Evolutionary conservation across 2,797 vertebrate species (phyloP).

Genomic region (Acrocephalus scirpaceus): DNA sequence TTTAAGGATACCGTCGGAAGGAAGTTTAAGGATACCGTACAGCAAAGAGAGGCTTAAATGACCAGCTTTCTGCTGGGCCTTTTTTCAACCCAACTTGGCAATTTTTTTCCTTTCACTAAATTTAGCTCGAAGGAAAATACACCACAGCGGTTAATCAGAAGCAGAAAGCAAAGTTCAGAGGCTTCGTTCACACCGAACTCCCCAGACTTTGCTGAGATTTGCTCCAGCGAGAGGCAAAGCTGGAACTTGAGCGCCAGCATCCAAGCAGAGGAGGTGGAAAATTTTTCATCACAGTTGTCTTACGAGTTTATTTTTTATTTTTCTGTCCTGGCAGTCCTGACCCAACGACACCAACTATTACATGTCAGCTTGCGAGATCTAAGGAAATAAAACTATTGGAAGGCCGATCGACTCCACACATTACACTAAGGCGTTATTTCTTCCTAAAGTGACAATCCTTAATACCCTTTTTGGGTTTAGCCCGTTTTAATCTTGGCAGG

Average conservation of each 20-base stretch:
- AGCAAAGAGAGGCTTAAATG: slow-evolving; percentile 42
- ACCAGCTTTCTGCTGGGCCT: slow-evolving; percentile 38
- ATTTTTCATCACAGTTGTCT: not conserved
- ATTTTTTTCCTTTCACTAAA: slow-evolving; percentile 12
- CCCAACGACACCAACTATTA: not conserved
- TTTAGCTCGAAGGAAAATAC: slow-evolving; percentile 52
- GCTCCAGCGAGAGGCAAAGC: not conserved
- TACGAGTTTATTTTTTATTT: not conserved
- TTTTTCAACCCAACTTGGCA: slow-evolving; percentile 32
- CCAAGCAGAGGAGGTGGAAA: not conserved
- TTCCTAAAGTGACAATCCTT: slow-evolving; percentile 76
- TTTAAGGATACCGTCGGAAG: slow-evolving; percentile 43
- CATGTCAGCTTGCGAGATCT: not conserved
- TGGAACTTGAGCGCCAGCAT: not conserved
- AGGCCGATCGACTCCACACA: not conserved
- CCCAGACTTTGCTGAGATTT: not conserved
- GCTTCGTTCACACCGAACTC: not conserved
- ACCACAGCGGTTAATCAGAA: not conserved
- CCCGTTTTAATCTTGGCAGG: slow-evolving; percentile 79
- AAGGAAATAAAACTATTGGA: not conserved
- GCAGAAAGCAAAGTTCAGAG: slow-evolving; percentile 24
- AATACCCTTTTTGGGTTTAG: slow-evolving; percentile 78
- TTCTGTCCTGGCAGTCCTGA: not conserved
- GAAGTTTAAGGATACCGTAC: slow-evolving; percentile 47
- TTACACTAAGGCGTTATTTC: slow-evolving; percentile 54